A percentile compares a stretch with the other conserved stretches of the same genome.
phyloP scores from a whole-genome alignment of 35 echinoderm and acorn worm genomes.

The Apostichopus japonicus region DNA sequence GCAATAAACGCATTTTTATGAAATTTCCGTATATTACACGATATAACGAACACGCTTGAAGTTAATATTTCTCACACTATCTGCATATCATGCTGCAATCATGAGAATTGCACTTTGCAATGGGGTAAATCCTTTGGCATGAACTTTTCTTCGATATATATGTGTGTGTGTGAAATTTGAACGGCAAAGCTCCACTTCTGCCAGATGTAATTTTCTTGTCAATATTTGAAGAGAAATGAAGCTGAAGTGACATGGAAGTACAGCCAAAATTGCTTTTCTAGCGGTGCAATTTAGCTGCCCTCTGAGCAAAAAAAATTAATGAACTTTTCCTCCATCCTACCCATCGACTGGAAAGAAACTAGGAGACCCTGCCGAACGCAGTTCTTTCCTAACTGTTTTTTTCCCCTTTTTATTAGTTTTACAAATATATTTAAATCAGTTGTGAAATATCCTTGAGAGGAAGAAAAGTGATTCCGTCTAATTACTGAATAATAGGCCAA shows the following conservation, averaged over 20 bases:
- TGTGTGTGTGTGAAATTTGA: neutral
- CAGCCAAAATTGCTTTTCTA: neutral
- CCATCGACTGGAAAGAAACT: too few relatives aligned
- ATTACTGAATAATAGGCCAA: too few relatives aligned
- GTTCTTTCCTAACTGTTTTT: too few relatives aligned
- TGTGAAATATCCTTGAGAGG: too few relatives aligned
- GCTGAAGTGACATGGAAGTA: neutral
- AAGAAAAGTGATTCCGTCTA: too few relatives aligned
- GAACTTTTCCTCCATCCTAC: neutral
- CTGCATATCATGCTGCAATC: neutral
- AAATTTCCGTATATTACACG: too few relatives aligned
- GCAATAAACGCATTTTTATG: too few relatives aligned
- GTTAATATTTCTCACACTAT: too few relatives aligned
- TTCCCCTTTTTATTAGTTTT: too few relatives aligned
- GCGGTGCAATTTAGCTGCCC: neutral
- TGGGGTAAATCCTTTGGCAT: neutral
- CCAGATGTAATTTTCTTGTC: neutral
- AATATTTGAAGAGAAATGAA: constrained; percentile 1
- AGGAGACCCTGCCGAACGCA: too few relatives aligned
- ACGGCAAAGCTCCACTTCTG: neutral
- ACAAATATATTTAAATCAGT: too few relatives aligned
- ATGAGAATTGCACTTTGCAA: neutral
- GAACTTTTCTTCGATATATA: neutral
- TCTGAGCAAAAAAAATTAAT: neutral
- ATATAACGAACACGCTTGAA: too few relatives aligned